These are phyloP conservation scores for Coenonympha glycerion DNA, from an alignment of 2,888 invertebrate genomes.

Conservation along the genomic window DNA sequence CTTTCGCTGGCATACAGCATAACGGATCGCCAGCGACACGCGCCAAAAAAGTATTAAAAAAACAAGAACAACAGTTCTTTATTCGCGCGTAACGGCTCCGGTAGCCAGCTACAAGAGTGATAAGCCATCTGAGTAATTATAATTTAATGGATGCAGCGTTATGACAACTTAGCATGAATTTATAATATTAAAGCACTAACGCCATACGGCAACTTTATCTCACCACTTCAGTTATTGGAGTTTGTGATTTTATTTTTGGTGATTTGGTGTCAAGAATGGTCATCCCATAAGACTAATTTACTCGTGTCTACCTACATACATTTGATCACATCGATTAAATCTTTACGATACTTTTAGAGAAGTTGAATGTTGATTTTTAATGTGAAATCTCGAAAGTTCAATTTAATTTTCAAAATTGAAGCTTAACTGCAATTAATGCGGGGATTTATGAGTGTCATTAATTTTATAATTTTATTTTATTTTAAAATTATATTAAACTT, in stretches of 20 bases:
- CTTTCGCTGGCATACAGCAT: slow-evolving; percentile 66
- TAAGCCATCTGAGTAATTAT: slow-evolving; percentile 54
- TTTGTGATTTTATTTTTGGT: too few relatives aligned
- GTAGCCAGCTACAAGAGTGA: slow-evolving; percentile 53
- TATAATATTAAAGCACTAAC: slow-evolving; percentile 13
- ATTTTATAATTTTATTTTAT: slow-evolving; percentile 3
- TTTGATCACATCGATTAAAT: too few relatives aligned
- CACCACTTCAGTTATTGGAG: background rate
- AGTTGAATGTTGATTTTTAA: background rate
- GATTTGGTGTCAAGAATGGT: too few relatives aligned
- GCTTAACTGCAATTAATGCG: background rate
- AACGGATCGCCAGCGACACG: slow-evolving; percentile 68
- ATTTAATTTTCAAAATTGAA: slow-evolving; percentile 3
- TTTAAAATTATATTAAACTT: slow-evolving; percentile 2
- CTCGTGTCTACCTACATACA: too few relatives aligned
- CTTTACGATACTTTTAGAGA: background rate
- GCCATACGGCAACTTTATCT: background rate
- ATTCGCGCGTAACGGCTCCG: slow-evolving; percentile 71
- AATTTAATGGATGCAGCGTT: slow-evolving; percentile 53
- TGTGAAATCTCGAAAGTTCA: slow-evolving; percentile 5
- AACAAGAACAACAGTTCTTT: slow-evolving; percentile 55
- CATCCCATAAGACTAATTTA: too few relatives aligned
- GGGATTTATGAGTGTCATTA: slow-evolving; percentile 4
- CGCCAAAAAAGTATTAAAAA: slow-evolving; percentile 60
- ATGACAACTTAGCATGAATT: slow-evolving; percentile 41